phyloP scores from a whole-genome alignment of 2,888 invertebrate species.

The Polydrusus cervinus region DNA sequence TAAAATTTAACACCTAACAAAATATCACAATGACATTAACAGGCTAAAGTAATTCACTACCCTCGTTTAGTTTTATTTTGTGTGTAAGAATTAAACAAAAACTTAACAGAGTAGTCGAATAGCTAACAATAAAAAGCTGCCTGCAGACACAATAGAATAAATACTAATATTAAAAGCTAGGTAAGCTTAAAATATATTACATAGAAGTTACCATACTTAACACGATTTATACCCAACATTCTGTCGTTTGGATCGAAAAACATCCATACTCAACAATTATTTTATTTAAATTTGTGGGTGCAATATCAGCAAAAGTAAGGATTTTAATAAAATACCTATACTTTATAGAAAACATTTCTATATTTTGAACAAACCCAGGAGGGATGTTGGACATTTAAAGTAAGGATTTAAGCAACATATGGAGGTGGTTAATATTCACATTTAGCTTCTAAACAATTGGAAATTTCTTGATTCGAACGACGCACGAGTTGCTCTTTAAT shows the following conservation, averaged over 20 bases:
- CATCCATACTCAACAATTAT: too few relatives aligned
- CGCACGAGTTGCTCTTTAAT: too few relatives aligned
- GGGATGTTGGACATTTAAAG: too few relatives aligned
- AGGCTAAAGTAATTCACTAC: conserved; percentile 27
- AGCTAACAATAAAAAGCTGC: conserved; percentile 42
- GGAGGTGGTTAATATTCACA: too few relatives aligned
- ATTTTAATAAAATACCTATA: too few relatives aligned
- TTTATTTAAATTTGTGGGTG: too few relatives aligned
- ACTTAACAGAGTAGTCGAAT: conserved; percentile 28
- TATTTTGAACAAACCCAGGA: too few relatives aligned
- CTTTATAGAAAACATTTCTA: too few relatives aligned
- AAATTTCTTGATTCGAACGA: too few relatives aligned
- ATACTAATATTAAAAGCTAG: conserved; percentile 32
- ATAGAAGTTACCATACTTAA: conserved; percentile 16
- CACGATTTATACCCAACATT: background rate
- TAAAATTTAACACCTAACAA: conserved; percentile 41
- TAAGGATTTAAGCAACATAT: too few relatives aligned
- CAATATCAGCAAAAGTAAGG: too few relatives aligned
- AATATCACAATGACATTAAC: conserved; percentile 50
- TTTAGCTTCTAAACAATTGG: too few relatives aligned
- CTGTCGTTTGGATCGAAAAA: background rate
- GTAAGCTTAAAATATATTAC: conserved; percentile 21
- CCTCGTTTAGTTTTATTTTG: conserved; percentile 15
- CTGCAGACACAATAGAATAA: conserved; percentile 43
- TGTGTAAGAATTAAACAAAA: conserved; percentile 16